phyloP scores from a whole-genome alignment of 2,888 invertebrate genomes.

The Cylindroiulus punctatus region DNA sequence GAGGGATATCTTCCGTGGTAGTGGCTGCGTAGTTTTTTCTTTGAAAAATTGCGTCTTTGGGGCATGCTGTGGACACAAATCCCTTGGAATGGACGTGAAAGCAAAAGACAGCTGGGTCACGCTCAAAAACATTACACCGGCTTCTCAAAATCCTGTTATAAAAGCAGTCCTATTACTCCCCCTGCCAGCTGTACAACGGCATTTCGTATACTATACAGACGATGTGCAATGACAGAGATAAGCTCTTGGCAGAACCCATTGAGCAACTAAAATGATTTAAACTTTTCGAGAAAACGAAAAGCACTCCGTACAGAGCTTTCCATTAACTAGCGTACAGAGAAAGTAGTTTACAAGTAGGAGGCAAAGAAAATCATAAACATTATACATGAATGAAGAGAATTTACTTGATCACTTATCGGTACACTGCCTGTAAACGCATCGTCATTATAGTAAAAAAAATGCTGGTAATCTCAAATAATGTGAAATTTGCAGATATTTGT shows the following conservation, averaged over 20 bases:
- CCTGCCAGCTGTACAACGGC: not conserved
- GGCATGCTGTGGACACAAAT: slow-evolving; percentile 24
- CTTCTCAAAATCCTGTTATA: slow-evolving; percentile 43
- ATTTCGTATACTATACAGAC: not conserved
- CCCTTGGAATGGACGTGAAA: slow-evolving; percentile 4
- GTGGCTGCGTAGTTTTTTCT: not conserved
- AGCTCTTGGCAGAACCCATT: not conserved
- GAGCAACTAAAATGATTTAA: not conserved
- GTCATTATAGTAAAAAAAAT: too few species aligned
- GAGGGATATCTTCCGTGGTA: not conserved
- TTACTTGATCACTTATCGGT: too few species aligned
- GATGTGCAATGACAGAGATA: not conserved
- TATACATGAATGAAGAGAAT: not conserved
- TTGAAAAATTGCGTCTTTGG: not conserved
- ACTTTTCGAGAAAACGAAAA: not conserved
- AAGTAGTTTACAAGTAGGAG: not conserved
- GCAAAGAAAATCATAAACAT: too few species aligned
- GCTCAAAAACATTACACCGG: slow-evolving; percentile 25
- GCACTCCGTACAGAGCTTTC: not conserved
- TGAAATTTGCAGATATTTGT: too few species aligned
- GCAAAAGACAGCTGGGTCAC: slow-evolving; percentile 5
- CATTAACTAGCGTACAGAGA: not conserved
- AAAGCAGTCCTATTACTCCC: not conserved
- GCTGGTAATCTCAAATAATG: too few species aligned
- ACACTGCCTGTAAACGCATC: too few species aligned